These are phyloP conservation scores for Manis javanica DNA, from an alignment of 2,797 vertebrate species.

Conservation along the genomic window DNA sequence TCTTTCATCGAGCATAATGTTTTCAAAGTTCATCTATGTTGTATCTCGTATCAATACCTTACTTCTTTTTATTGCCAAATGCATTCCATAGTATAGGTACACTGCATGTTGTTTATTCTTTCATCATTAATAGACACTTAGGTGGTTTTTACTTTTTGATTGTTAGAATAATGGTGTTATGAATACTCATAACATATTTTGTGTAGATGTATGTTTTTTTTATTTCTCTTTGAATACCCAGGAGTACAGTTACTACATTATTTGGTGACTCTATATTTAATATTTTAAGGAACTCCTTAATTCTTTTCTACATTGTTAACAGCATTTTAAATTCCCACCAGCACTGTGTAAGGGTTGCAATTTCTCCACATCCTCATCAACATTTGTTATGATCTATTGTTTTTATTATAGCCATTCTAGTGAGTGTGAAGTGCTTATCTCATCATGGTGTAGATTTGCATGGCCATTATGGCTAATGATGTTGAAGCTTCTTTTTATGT, in stretches of 20 bases:
- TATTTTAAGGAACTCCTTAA: background rate
- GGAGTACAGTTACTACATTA: background rate
- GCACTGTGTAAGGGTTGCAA: background rate
- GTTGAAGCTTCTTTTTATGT: background rate
- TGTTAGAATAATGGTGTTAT: background rate
- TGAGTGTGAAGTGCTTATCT: background rate
- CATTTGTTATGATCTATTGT: background rate
- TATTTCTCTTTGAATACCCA: background rate
- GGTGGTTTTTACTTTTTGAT: background rate
- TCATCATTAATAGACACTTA: background rate
- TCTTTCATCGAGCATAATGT: background rate
- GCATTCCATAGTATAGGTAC: background rate
- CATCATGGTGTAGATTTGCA: background rate
- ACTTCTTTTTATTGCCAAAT: background rate
- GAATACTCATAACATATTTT: background rate
- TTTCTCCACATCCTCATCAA: background rate
- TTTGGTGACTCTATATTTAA: background rate
- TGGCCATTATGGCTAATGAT: background rate
- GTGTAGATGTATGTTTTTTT: background rate
- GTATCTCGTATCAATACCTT: background rate
- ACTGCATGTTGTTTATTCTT: background rate
- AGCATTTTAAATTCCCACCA: background rate
- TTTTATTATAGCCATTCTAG: background rate
- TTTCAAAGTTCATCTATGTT: background rate
- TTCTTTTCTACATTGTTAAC: background rate